Base-by-base conservation (phyloP, 2,113 vertebrate species). In the Otus sunia region DNA sequence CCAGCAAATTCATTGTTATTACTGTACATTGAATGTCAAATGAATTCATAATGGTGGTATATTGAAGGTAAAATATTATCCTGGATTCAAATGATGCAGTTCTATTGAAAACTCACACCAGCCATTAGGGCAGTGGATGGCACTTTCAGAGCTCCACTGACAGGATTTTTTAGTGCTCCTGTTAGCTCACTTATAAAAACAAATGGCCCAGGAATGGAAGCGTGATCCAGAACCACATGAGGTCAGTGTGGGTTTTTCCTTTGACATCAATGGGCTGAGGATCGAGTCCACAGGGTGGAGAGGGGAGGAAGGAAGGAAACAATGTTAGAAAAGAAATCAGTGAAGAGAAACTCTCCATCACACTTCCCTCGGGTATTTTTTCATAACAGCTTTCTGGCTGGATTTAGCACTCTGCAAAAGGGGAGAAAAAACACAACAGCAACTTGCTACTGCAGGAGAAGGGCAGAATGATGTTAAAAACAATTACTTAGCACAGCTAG, bases 281-380 rank as follows among this genome's bases (percentile, higher is more conserved):
- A 95, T 62, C 1, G 5, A 95, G 45, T 56, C 90, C 0, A 0
- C 41, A 80, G 96, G 96, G 97, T 91, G 96, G 96, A 83, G 94
- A 96, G 62, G 49, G 50, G 66, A 89, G 94, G 89, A 95, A 96
- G 95, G 94, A 97, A 97, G 96, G 94, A 97, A 97, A 95, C 85
- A 83, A 91, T 96, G 88, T 91, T 92, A 94, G 80, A 66, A 92
- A 87, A 97, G 89, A 94, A 96, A 96, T 88, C 91, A 83, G 76
- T 53, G 93, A 95, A 85, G 53, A 92, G 90, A 97, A 96, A 75
- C 71, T 88, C 93, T 93, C 87, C 85, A 82, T 96, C 91, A 93
- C 77, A 69, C 56, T 93, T 96, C 96, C 92, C 89, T 49, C 76
- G 91, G 76, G 90, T 86, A 83, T 95, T 77, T 97, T 92, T 96